Conservation (phyloP, 35 echinoderm and acorn worm genomes). For the Heliocidaris erythrogramma region DNA sequence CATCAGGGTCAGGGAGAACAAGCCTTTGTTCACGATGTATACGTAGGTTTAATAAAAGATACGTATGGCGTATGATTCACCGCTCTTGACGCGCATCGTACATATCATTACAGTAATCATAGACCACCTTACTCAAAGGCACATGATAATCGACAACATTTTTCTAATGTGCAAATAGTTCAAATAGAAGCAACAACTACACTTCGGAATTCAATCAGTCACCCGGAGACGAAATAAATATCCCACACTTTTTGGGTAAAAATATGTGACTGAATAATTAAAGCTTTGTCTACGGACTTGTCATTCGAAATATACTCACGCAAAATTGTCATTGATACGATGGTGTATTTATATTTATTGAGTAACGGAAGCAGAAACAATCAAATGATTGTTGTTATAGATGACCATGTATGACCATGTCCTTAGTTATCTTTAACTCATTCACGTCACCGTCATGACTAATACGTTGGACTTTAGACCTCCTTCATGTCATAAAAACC, state of each 20-base stretch:
- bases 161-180: background rate
- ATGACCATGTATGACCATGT: background rate
- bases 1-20: background rate
- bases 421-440: background rate
- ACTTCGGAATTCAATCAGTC: background rate
- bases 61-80: background rate
- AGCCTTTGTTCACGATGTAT: background rate
- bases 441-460: background rate
- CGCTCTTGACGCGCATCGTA: background rate
- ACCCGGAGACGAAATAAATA: background rate
- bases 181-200: background rate
- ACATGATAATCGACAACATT: background rate
- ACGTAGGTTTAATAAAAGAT: background rate
- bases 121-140: background rate
- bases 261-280: background rate
- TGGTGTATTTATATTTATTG: background rate
- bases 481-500: background rate
- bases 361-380: background rate
- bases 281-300: background rate
- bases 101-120: background rate
- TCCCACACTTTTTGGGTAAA: background rate
- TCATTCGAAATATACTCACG: background rate
- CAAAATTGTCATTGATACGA: background rate
- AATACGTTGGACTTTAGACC: background rate
- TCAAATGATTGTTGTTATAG: background rate